phyloP scores from a whole-genome alignment of 2,113 vertebrate species.

The Lamprologus tigripictilis region DNA sequence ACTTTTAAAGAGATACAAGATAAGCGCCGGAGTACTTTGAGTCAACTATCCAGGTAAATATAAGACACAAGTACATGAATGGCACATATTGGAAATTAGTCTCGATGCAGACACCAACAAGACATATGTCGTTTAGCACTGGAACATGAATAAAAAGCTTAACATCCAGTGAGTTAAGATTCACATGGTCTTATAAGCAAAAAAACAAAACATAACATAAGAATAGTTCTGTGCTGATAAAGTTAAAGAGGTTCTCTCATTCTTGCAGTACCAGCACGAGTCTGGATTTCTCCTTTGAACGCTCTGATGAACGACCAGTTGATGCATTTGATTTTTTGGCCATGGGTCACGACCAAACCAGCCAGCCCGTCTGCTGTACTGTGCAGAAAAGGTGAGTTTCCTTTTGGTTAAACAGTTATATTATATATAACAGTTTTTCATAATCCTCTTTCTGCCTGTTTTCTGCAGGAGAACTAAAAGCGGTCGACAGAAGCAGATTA shows the following conservation, averaged over 20 bases:
- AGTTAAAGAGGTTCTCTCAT: not conserved
- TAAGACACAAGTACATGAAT: not conserved
- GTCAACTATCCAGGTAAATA: slow-evolving; percentile 79
- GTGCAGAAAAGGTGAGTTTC: slow-evolving; percentile 86
- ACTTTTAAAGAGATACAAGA: slow-evolving; percentile 65
- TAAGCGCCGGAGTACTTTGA: slow-evolving; percentile 22
- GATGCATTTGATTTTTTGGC: slow-evolving; percentile 68
- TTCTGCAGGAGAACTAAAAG: slow-evolving; percentile 81
- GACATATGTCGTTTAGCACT: not conserved
- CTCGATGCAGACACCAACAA: not conserved
- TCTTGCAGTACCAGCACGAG: slow-evolving; percentile 70
- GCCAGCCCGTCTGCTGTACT: slow-evolving; percentile 27
- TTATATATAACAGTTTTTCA: not conserved
- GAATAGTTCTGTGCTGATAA: not conserved
- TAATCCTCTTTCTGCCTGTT: not conserved
- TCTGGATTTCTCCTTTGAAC: slow-evolving; percentile 94
- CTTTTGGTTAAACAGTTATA: not conserved
- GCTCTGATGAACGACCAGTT: slow-evolving; percentile 82
- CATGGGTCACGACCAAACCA: not conserved
- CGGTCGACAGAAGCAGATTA: slow-evolving; percentile 84
- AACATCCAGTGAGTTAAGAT: no score
- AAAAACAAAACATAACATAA: not conserved
- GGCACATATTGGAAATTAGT: not conserved
- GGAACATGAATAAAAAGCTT: not conserved
- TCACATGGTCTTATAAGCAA: not conserved